phyloP scores from a whole-genome alignment of 2,888 invertebrate genomes.

The Ernsta delagoae region DNA sequence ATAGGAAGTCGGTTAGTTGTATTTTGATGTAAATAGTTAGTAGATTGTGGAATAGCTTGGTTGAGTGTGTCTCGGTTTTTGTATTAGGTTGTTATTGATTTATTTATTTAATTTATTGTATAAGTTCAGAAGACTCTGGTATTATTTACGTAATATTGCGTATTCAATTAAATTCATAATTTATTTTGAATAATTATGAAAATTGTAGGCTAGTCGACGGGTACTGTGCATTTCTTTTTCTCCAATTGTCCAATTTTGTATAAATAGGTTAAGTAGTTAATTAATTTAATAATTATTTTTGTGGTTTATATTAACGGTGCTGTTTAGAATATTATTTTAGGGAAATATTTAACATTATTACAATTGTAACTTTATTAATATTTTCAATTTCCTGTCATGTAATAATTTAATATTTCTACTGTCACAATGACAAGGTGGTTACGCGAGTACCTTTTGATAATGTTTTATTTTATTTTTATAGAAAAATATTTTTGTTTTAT shows the following conservation, averaged over 20 bases:
- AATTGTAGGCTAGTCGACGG: conserved; percentile 79
- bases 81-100: conserved; percentile 10
- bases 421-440: conserved; percentile 72
- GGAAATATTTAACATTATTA: conserved; percentile 8
- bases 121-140: conserved; percentile 2
- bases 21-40: conserved; percentile 44
- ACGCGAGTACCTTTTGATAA: conserved; percentile 77
- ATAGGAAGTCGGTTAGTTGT: conserved; percentile 34
- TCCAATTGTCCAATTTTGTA: conserved; percentile 81
- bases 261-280: conserved; percentile 54
- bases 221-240: conserved; percentile 78
- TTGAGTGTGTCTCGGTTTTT: conserved; percentile 34
- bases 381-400: conserved; percentile 42
- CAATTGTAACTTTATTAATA: conserved; percentile 43
- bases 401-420: conserved; percentile 44
- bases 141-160: conserved; percentile 7
- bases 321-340: conserved; percentile 60
- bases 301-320: conserved; percentile 59
- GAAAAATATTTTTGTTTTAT: conserved; percentile 34
- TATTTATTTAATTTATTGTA: conserved; percentile 15
- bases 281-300: conserved; percentile 42
- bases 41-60: conserved; percentile 34
- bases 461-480: conserved; percentile 38
- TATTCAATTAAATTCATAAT: conserved; percentile 43
- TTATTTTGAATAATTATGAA: conserved; percentile 49